Evolutionary conservation across 2,113 vertebrate genomes (phyloP), one percentile per base, ranked within the genome.

Genomic region (Carassius carassius): DNA sequence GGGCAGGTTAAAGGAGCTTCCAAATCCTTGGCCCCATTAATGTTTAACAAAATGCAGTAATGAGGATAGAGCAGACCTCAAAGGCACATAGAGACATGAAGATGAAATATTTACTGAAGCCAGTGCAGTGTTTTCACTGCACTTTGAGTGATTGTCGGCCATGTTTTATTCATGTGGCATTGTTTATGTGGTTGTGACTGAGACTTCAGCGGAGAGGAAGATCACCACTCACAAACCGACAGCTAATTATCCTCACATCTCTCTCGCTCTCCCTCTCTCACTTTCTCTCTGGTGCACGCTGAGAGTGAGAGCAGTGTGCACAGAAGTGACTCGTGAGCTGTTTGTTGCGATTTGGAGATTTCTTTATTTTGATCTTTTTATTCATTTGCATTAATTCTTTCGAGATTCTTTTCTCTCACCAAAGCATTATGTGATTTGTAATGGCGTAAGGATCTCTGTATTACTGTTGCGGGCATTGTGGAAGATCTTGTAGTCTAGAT

Each of bases 71-170:
- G 78, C 29, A 70, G 79, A 77, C 56, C 72, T 69, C 70, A 84
- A 77, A 85, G 79, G 73, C 81, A 69, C 29, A 47, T 78, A 32
- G 14, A 19, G 51, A 82, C 56, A 72, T 25, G 49, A 62, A 82
- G 88, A 87, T 89, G 83, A 87, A 89, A 87, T 89, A 89, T 89
- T 89, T 89, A 88, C 87, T 25, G 58, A 85, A 84, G 85, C 58
- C 67, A 51, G 44, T 84, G 58, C 49, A 35, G 83, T 88, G 88
- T 89, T 85, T 89, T 73, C 81, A 78, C 74, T 41, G 54, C 58
- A 76, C 62, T 81, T 51, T 70, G 74, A 78, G 83, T 86, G 83
- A 89, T 87, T 73, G 69, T 83, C 58, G 67, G 58, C 62, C 74
- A 89, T 89, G 88, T 89, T 89, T 89, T 85, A 89, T 89, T 89